Conservation (phyloP, 2,113 vertebrate species). For the Hyperopisus bebe region DNA sequence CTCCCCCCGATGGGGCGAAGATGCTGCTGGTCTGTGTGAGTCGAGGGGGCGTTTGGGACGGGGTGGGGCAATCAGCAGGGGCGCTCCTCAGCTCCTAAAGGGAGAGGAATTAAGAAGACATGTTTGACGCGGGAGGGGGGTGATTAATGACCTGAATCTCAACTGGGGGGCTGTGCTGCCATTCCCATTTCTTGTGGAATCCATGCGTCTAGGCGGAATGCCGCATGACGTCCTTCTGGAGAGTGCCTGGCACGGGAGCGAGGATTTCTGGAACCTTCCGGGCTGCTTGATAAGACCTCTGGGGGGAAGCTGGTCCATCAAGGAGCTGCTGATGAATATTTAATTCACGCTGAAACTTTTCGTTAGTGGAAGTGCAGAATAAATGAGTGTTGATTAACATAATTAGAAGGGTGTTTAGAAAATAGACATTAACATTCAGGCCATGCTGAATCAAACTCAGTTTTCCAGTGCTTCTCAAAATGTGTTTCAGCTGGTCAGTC, state of each 20-base stretch:
- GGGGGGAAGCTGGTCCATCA: not conserved
- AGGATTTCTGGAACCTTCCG: conserved; percentile 1
- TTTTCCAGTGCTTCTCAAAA: not conserved
- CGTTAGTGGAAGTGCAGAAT: conserved; percentile 29
- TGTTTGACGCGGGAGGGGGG: not conserved
- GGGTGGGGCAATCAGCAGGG: not conserved
- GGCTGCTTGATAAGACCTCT: not conserved
- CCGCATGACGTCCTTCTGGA: not conserved
- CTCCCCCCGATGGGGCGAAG: not conserved
- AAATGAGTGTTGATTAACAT: conserved; percentile 48
- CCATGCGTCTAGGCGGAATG: not conserved
- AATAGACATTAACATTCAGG: conserved; percentile 40
- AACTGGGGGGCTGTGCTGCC: not conserved
- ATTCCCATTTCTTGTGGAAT: not conserved
- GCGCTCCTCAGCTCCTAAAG: not conserved
- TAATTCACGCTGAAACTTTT: conserved; percentile 27
- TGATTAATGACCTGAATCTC: not conserved
- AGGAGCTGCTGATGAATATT: conserved; percentile 34
- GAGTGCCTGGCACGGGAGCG: not conserved
- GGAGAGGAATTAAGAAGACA: not conserved
- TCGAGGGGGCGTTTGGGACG: not conserved
- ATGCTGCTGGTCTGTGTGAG: not conserved
- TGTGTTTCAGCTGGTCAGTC: not conserved
- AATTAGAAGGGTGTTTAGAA: conserved; percentile 52
- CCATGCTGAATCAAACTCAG: not conserved